Conservation (phyloP, 2,888 invertebrate species). For the Dioctria linearis region DNA sequence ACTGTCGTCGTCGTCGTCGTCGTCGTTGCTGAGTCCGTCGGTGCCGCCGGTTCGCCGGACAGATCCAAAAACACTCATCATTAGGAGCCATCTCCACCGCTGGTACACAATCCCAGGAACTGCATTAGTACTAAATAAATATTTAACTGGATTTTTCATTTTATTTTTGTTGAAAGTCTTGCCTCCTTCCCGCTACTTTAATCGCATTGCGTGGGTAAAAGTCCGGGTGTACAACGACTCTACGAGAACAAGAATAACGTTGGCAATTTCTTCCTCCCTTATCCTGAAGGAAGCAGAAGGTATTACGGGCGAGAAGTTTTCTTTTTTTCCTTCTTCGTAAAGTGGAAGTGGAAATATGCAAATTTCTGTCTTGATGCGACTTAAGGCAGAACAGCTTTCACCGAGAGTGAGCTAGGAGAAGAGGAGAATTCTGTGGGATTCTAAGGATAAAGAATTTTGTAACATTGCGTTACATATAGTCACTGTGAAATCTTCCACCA, state of each 20-base stretch:
- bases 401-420: constrained; percentile 8
- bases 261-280: constrained; percentile 18
- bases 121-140: constrained; percentile 59
- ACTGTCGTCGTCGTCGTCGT: not conserved
- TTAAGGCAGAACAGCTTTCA: constrained; percentile 51
- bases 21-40: too few relatives aligned
- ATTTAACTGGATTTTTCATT: constrained; percentile 58
- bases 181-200: constrained; percentile 11
- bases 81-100: constrained; percentile 35
- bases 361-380: constrained; percentile 58
- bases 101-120: constrained; percentile 52
- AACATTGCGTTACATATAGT: constrained; percentile 22
- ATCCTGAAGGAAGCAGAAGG: constrained; percentile 37
- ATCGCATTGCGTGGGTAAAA: constrained; percentile 52
- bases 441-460: constrained; percentile 38
- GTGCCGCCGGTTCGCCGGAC: not conserved
- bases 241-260: not conserved
- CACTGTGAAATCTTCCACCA: constrained; percentile 30
- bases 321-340: constrained; percentile 42
- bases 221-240: constrained; percentile 38
- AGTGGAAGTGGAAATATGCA: constrained; percentile 56
- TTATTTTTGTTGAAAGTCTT: constrained; percentile 40
- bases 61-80: constrained; percentile 28
- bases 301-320: constrained; percentile 47
- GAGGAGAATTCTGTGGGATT: constrained; percentile 25